Conservation (phyloP, 2,888 invertebrate genomes). For the Epistrophella euchroma region DNA sequence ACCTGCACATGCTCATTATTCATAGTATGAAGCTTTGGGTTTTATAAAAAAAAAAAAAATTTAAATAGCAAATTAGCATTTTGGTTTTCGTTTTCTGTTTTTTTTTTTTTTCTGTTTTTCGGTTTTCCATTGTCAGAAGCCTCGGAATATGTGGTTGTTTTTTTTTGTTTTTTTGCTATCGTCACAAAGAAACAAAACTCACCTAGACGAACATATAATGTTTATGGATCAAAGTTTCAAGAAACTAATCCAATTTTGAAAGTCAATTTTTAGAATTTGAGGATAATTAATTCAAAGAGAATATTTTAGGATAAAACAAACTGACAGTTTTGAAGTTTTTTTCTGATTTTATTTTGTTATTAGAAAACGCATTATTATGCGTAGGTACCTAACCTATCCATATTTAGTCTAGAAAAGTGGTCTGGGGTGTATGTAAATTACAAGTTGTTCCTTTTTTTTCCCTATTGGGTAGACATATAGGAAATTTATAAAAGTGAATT, state of each 20-base stretch:
- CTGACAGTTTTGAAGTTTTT: background rate
- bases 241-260: constrained; percentile 25
- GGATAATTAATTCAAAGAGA: constrained; percentile 37
- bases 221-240: background rate
- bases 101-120: background rate
- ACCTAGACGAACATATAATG: background rate
- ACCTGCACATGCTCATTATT: constrained; percentile 77
- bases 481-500: background rate
- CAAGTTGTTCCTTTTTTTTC: background rate
- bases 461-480: background rate
- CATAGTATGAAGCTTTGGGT: constrained; percentile 52
- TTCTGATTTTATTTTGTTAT: background rate
- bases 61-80: constrained; percentile 67
- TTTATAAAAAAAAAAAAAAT: constrained; percentile 63
- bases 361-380: background rate
- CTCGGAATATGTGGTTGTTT: background rate
- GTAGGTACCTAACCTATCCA: too few relatives aligned
- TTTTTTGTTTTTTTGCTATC: constrained; percentile 12
- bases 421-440: background rate
- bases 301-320: background rate
- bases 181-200: constrained; percentile 1
- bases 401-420: too few relatives aligned
- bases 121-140: constrained; percentile 1
- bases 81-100: background rate
- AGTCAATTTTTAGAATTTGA: constrained; percentile 34